phyloP scores from a whole-genome alignment of 2,797 vertebrate species.

The Propithecus deckenii region DNA sequence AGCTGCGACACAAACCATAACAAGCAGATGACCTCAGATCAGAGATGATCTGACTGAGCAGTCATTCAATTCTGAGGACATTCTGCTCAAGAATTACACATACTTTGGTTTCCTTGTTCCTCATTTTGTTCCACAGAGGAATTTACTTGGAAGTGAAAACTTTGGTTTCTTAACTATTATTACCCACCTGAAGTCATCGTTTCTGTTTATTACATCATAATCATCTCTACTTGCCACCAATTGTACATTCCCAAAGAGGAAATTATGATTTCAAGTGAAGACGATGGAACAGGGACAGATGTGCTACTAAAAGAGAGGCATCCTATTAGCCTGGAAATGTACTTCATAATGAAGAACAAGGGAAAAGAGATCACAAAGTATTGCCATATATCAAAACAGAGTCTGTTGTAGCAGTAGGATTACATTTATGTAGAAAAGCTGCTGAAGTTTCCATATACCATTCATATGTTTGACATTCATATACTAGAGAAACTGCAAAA shows the following conservation, averaged over 20 bases:
- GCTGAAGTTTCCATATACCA: background rate
- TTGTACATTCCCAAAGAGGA: slow-evolving; percentile 57
- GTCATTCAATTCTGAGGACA: background rate
- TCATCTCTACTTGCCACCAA: slow-evolving; percentile 53
- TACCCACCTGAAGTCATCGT: slow-evolving; percentile 66
- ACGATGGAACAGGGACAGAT: slow-evolving; percentile 57
- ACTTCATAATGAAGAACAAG: slow-evolving; percentile 56
- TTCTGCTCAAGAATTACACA: background rate
- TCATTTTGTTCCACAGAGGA: slow-evolving; percentile 57
- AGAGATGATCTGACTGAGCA: background rate
- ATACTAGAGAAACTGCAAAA: background rate
- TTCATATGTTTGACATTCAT: background rate
- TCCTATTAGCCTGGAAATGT: slow-evolving; percentile 59
- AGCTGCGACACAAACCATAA: background rate
- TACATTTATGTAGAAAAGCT: background rate
- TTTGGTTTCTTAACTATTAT: slow-evolving; percentile 67
- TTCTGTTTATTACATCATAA: slow-evolving; percentile 72
- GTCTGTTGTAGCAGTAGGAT: background rate
- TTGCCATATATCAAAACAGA: slow-evolving; percentile 51
- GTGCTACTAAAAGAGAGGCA: slow-evolving; percentile 51
- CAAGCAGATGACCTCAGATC: background rate
- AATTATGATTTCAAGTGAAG: slow-evolving; percentile 57
- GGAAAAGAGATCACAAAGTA: slow-evolving; percentile 41
- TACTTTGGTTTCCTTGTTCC: background rate
- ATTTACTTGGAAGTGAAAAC: slow-evolving; percentile 52